Base-by-base conservation (phyloP, 2,113 vertebrate genomes). In the Spermophilus dauricus region DNA sequence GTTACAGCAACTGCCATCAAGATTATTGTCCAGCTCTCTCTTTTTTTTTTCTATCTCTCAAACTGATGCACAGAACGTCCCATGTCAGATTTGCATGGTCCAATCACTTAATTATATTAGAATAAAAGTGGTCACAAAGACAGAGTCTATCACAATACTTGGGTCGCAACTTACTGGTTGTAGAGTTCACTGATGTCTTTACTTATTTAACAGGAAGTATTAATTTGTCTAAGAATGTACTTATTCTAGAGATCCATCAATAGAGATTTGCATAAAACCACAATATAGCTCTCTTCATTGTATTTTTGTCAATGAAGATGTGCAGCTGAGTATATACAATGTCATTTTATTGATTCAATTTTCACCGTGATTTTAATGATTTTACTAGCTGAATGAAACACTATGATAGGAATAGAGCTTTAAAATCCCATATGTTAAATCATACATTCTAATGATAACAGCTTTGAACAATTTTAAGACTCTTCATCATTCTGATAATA, bases 401-500 rank as follows among this genome's bases (percentile, higher is more conserved):
- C 30, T 65, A 6, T 69, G 85, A 96, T 70, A 89, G 11, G 12
- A 91, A 94, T 48, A 89, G 39, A 51, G 39, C 69, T 97, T 96
- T 63, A 42, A 93, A 88, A 88, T 91, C 17, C n/a, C 85, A 78
- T 85, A 56, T 26, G 5, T 85, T 85, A 73, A 86, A 77, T 80
- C 53, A 80, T 42, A n/a, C 17, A 96, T 70, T 56, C 53, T 89
- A 89, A 89, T 95, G 75, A 94, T 77, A 91, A 81, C 17, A 94
- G 39, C n/a, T 42, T 8, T 53, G 78, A 85, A 95, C 42, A 87
- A 17, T 86, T 91, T 37, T 78, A 83, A 76, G 18, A 65, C 58
- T 48, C 32, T 91, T 90, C 48, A 76, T 93, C 58, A 95, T 83
- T 94, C 30, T 86, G 96, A 86, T 93, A 89, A 94, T 8, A 39